Evolutionary conservation across 2,113 vertebrate species (phyloP), one percentile per base, ranked within the genome.

Genomic region (Oophaga pumilio): DNA sequence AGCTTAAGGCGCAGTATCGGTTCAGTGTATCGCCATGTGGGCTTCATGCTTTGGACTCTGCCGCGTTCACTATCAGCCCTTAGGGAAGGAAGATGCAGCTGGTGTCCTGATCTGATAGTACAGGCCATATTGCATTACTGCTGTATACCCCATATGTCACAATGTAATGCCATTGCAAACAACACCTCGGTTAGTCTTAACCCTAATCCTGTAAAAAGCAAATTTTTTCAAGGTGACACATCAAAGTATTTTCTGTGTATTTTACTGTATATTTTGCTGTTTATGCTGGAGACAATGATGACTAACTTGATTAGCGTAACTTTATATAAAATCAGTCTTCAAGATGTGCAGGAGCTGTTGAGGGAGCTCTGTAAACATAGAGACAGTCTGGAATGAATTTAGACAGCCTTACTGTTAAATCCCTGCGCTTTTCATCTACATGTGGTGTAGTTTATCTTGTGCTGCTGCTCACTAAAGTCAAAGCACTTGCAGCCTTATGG

Each of bases 391-490:
- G 87, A 84, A 68, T 88, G 80, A 88, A 88, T 88, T 88, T 62
- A 57, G 59, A 11, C 69, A 50, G 87, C 59, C 87, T 88, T 88
- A 88, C 87, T 88, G 81, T 88, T 88, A 88, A 88, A 88, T 88
- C 87, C 87, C 87, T 57, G 62, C 33, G 80, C 87, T 76, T 88
- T 88, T 88, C 87, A 88, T 88, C 87, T 88, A 84, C 87, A 88
- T 88, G 81, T 88, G 87, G 87, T 88, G 79, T 77, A 88, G 87
- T 88, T 88, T 88, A 88, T 88, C 87, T 88, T 83, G 20, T 76
- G 80, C 81, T 82, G 79, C 71, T 88, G 87, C 71, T 84, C 74
- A 84, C 79, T 60, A 84, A 88, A 88, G 74, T 88, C 59, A 88
- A 88, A 88, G 87, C 80, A 83, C 81, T 88, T 77, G 79, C 81